Percentiles rank a stretch among this genome's conserved stretches.
Evolutionary conservation across 2,888 invertebrate species (phyloP).

Genomic region (Panorpa germanica): DNA sequence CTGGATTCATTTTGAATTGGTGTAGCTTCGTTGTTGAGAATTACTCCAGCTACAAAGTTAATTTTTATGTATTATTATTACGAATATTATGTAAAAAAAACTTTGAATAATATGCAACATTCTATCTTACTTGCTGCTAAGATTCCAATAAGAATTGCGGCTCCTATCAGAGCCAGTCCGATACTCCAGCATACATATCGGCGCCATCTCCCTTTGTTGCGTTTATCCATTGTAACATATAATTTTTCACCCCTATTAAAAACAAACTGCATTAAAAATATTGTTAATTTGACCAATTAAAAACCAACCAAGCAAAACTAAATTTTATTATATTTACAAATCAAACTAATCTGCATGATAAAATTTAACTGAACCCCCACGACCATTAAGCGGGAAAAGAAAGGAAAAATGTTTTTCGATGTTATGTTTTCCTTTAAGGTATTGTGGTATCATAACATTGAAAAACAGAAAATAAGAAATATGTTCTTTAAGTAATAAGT

Average conservation of each 20-base stretch:
- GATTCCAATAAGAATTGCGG: slow-evolving; percentile 48
- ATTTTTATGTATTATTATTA: slow-evolving; percentile 1
- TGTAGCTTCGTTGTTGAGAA: slow-evolving; percentile 43
- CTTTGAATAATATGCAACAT: slow-evolving; percentile 5
- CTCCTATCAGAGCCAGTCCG: slow-evolving; percentile 40
- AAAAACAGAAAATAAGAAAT: slow-evolving; percentile 3
- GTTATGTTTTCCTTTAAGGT: not conserved
- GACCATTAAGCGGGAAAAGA: no score
- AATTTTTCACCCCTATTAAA: slow-evolving; percentile 61
- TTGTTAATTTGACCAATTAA: no score
- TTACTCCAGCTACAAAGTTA: slow-evolving; percentile 40
- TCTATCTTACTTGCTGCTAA: slow-evolving; percentile 49
- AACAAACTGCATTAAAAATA: no score
- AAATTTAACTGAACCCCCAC: no score
- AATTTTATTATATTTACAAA: no score
- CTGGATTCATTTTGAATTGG: slow-evolving; percentile 34
- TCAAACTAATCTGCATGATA: no score
- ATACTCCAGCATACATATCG: slow-evolving; percentile 48
- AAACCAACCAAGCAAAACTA: no score
- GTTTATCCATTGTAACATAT: slow-evolving; percentile 64
- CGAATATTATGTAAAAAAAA: not conserved
- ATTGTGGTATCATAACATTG: not conserved
- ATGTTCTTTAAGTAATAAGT: not conserved
- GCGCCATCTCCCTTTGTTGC: slow-evolving; percentile 46
- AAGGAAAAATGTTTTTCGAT: no score